phyloP scores from a whole-genome alignment of 1,140 invertebrate species.

The Trachelipus rathkii region DNA sequence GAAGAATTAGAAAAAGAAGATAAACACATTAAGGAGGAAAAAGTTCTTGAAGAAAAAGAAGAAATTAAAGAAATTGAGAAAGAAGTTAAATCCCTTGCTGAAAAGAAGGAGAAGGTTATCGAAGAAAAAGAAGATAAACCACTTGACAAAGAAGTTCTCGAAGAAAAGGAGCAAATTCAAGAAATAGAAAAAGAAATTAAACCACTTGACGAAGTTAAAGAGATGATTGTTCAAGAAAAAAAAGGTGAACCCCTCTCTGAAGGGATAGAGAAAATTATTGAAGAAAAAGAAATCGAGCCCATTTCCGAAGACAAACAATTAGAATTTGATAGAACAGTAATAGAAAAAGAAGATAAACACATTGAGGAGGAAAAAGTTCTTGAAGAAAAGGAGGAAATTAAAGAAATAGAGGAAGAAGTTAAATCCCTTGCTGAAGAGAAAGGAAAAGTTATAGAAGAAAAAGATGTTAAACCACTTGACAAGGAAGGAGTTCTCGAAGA shows the following conservation, averaged over 20 bases:
- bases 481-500: too few species aligned
- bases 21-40: constrained; percentile 23
- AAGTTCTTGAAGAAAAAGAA: constrained; percentile 26
- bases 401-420: constrained; percentile 30
- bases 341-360: too few species aligned
- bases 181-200: not conserved
- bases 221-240: constrained; percentile 16
- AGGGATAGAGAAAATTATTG: not conserved
- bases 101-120: not conserved
- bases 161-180: not conserved
- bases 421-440: constrained; percentile 24
- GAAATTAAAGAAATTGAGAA: constrained; percentile 35
- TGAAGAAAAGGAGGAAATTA: constrained; percentile 26
- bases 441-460: not conserved
- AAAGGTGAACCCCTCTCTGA: constrained; percentile 24
- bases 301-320: too few species aligned
- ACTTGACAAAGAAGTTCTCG: too few species aligned
- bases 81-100: constrained; percentile 17
- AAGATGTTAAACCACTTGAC: too few species aligned
- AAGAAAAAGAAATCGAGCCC: too few species aligned
- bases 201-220: constrained; percentile 12
- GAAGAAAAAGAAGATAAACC: too few species aligned
- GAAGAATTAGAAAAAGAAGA: constrained; percentile 30
- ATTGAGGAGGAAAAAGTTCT: constrained; percentile 17
- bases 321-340: too few species aligned